Percentiles rank a stretch among this genome's conserved stretches.
Conservation (phyloP, 92 coral and sea anemone species). For the Epizoanthus fatuus region DNA sequence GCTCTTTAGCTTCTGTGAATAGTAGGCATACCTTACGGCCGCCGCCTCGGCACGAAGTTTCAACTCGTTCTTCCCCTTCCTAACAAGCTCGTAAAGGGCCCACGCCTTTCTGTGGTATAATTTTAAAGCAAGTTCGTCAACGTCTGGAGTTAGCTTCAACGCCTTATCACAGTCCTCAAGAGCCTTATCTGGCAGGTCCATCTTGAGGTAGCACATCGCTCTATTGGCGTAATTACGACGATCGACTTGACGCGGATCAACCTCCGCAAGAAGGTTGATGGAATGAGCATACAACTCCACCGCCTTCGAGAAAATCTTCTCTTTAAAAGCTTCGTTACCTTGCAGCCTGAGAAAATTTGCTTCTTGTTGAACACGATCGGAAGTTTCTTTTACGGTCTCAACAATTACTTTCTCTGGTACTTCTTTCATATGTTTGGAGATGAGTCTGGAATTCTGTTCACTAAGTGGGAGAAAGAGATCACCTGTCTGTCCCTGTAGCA, state of each 20-base stretch:
- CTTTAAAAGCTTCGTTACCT: constrained; percentile 69
- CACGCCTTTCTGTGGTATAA: constrained; percentile 76
- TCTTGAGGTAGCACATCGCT: constrained; percentile 67
- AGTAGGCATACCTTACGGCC: constrained; percentile 57
- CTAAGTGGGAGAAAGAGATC: constrained; percentile 57
- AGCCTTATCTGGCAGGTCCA: constrained; percentile 69
- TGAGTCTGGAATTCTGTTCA: constrained; percentile 59
- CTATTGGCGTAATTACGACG: constrained; percentile 65
- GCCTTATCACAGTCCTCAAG: constrained; percentile 77
- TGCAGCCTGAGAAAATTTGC: constrained; percentile 59
- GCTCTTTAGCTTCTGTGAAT: constrained; percentile 37
- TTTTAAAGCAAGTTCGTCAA: constrained; percentile 39
- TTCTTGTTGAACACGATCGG: constrained; percentile 8
- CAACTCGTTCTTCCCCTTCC: constrained; percentile 24
- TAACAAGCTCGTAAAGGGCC: constrained; percentile 75
- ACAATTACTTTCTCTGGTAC: background rate
- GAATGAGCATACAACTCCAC: constrained; percentile 61
- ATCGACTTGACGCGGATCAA: constrained; percentile 26
- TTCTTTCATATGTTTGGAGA: constrained; percentile 67
- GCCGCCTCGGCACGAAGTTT: constrained; percentile 52
- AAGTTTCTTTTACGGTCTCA: background rate
- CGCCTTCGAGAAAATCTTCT: constrained; percentile 49
- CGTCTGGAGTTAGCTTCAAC: background rate
- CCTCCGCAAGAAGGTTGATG: constrained; percentile 8
- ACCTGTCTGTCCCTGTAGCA: background rate